Conservation (phyloP, 2,888 invertebrate species). For the Lithophane socia region DNA sequence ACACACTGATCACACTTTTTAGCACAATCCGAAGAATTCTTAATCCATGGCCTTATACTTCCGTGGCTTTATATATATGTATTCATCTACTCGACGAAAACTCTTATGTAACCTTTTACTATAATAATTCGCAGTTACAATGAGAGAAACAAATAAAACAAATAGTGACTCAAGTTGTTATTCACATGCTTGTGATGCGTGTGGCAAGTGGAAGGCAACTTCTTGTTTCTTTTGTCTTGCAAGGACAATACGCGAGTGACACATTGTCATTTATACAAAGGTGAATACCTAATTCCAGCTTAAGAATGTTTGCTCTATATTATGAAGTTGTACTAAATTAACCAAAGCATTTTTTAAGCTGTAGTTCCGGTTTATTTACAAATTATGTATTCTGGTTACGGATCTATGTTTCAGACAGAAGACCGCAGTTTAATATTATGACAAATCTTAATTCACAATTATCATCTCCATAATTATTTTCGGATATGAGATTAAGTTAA, state of each 20-base stretch:
- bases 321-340: not conserved
- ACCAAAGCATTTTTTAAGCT: not conserved
- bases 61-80: too few relatives aligned
- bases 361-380: not conserved
- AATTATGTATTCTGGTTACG: not conserved
- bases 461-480: not conserved
- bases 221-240: constrained; percentile 44
- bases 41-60: too few relatives aligned
- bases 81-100: not conserved
- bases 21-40: too few relatives aligned
- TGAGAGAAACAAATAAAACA: not conserved
- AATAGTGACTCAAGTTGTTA: constrained; percentile 15
- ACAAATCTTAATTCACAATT: not conserved
- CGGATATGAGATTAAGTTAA: not conserved
- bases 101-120: not conserved
- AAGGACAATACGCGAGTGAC: constrained; percentile 44
- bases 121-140: not conserved
- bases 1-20: not conserved
- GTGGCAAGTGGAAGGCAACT: constrained; percentile 14
- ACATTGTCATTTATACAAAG: constrained; percentile 31
- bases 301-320: not conserved
- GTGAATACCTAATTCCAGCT: constrained; percentile 15
- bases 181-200: constrained; percentile 34
- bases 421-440: not conserved
- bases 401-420: not conserved